These are phyloP conservation scores for Sebastes kiyomatsui DNA, from an alignment of 2,797 vertebrate genomes.

Conservation along the genomic window DNA sequence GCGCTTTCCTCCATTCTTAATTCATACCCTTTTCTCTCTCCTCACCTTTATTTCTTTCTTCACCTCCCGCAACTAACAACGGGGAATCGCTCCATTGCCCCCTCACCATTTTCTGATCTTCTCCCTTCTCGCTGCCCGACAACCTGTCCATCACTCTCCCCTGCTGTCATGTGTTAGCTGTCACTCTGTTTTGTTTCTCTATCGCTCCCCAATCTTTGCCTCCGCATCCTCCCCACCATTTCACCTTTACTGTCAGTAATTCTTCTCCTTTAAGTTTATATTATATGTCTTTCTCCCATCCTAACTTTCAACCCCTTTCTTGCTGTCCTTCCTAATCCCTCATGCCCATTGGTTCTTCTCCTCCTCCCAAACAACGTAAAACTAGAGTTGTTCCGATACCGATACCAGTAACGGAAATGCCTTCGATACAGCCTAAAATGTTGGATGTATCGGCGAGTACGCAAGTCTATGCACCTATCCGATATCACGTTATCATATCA, in stretches of 20 bases:
- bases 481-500: not conserved
- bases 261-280: not conserved
- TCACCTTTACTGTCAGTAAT: slow-evolving; percentile 41
- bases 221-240: not conserved
- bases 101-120: not conserved
- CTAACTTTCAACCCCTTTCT: not conserved
- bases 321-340: not conserved
- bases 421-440: not conserved
- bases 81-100: slow-evolving; percentile 14
- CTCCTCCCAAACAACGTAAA: not conserved
- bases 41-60: not conserved
- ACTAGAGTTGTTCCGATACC: not conserved
- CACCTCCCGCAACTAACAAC: slow-evolving; percentile 12
- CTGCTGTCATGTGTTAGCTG: slow-evolving; percentile 28
- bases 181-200: slow-evolving; percentile 28
- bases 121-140: not conserved
- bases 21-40: slow-evolving; percentile 19
- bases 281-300: not conserved
- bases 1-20: slow-evolving; percentile 20
- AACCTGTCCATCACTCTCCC: slow-evolving; percentile 37
- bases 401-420: not conserved
- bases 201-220: not conserved
- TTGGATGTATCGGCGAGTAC: not conserved
- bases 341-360: not conserved
- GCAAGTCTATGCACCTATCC: not conserved